These are phyloP conservation scores for Leptura quadrifasciata DNA, from an alignment of 2,888 invertebrate genomes.

Conservation along the genomic window DNA sequence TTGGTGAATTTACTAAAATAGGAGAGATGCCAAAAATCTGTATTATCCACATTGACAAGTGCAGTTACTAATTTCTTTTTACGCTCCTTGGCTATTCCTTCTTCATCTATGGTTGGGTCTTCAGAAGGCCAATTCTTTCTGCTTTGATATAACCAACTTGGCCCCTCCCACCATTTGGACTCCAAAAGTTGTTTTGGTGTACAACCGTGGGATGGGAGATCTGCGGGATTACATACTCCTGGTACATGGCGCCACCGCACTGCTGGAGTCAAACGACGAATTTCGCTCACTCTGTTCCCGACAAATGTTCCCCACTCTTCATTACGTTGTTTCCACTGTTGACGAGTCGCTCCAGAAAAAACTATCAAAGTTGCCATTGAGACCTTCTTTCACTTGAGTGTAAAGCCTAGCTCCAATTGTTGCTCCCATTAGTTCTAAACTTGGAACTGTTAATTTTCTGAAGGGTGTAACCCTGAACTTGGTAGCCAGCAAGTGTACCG, in stretches of 20 bases:
- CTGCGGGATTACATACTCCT: conserved; percentile 27
- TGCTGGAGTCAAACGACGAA: conserved; percentile 15
- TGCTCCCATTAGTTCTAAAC: conserved; percentile 63
- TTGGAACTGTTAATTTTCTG: conserved; percentile 59
- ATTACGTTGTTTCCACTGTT: conserved; percentile 21
- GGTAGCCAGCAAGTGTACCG: conserved; percentile 47
- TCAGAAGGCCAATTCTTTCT: conserved; percentile 5
- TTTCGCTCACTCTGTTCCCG: conserved; percentile 27
- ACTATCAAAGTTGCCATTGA: background rate
- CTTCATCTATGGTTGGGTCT: background rate
- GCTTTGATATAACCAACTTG: conserved; percentile 29
- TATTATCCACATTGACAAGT: background rate
- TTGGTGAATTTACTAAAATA: conserved; percentile 6
- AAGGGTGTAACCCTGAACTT: conserved; percentile 61
- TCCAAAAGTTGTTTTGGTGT: conserved; percentile 19
- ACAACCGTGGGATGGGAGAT: conserved; percentile 30
- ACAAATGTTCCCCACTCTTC: conserved; percentile 32
- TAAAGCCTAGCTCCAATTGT: conserved; percentile 59
- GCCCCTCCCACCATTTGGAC: conserved; percentile 33
- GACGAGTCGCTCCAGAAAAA: conserved; percentile 31
- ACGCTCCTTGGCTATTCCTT: background rate
- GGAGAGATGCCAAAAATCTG: background rate
- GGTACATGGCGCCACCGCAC: conserved; percentile 22
- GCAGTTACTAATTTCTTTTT: conserved; percentile 16
- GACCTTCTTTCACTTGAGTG: background rate